phyloP scores from a whole-genome alignment of 2,888 invertebrate species.

The Erpobdella octoculata region DNA sequence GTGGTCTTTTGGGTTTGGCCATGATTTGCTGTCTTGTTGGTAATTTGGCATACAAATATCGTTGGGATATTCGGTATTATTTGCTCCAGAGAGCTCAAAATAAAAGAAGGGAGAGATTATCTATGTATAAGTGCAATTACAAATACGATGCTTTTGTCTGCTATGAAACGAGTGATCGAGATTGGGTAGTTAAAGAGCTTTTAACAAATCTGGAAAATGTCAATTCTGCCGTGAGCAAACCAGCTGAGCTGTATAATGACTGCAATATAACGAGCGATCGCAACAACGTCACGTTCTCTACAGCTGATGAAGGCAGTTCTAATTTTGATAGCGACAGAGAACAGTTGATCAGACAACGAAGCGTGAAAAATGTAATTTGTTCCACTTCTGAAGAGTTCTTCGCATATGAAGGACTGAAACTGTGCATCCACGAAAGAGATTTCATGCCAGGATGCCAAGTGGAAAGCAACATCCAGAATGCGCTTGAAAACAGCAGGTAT shows the following conservation, averaged over 20 bases:
- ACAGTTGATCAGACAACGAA: neutral
- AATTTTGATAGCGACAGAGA: too few species aligned
- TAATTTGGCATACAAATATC: neutral
- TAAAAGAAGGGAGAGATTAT: neutral
- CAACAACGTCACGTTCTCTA: too few species aligned
- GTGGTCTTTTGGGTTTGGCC: neutral
- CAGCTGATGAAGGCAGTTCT: too few species aligned
- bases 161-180: constrained; percentile 18
- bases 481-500: constrained; percentile 24
- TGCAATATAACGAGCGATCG: too few species aligned
- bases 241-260: too few species aligned
- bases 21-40: neutral
- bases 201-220: constrained; percentile 13
- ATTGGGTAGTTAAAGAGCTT: constrained; percentile 17
- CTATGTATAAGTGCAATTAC: neutral
- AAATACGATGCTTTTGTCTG: constrained; percentile 23
- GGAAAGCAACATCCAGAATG: constrained; percentile 12
- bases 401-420: neutral
- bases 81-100: neutral
- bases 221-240: too few species aligned
- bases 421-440: constrained; percentile 22
- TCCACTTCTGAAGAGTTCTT: too few species aligned
- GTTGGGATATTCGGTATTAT: constrained; percentile 27
- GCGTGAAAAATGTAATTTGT: neutral
- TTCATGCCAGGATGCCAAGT: constrained; percentile 15